Conservation (phyloP, 1,140 invertebrate genomes). For the Sminthurides bifidus region DNA sequence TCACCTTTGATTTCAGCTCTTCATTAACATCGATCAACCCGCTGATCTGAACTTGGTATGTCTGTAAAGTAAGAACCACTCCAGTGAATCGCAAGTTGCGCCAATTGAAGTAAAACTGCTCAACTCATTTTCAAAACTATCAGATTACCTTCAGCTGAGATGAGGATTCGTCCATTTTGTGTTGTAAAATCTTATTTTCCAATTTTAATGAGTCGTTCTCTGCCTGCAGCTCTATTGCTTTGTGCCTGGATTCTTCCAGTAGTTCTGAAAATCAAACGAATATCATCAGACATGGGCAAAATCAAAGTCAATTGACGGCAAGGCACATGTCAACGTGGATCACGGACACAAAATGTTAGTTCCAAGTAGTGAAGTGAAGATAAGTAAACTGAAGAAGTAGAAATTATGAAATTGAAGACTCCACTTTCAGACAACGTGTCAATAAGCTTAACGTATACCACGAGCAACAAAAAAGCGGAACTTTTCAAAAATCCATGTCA, state of each 20-base stretch:
- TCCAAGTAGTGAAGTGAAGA: too few species aligned
- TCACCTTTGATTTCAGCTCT: conserved; percentile 15
- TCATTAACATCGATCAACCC: conserved; percentile 11
- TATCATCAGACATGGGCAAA: not conserved
- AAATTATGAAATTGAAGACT: too few species aligned
- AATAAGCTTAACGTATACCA: too few species aligned
- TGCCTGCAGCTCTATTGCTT: conserved; percentile 12
- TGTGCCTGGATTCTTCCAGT: conserved; percentile 26
- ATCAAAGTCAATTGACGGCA: not conserved
- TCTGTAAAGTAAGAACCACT: not conserved
- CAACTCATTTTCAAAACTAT: not conserved
- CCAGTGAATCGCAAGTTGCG: not conserved
- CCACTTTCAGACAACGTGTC: too few species aligned
- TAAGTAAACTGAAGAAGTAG: too few species aligned
- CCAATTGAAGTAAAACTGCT: not conserved
- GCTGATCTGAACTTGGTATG: conserved; percentile 2
- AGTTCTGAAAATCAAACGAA: conserved; percentile 11
- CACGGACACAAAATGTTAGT: too few species aligned
- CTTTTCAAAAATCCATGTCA: too few species aligned
- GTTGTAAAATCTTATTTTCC: conserved; percentile 15
- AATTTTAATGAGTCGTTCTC: conserved; percentile 7
- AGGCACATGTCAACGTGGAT: too few species aligned
- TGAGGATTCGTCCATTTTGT: conserved; percentile 12
- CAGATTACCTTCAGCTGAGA: conserved; percentile 14
- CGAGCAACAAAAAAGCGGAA: too few species aligned